Percentiles rank a stretch among this genome's conserved stretches.
Conservation (phyloP, 37 sponge, comb jelly and placozoan genomes). For the Mnemiopsis leidyi region DNA sequence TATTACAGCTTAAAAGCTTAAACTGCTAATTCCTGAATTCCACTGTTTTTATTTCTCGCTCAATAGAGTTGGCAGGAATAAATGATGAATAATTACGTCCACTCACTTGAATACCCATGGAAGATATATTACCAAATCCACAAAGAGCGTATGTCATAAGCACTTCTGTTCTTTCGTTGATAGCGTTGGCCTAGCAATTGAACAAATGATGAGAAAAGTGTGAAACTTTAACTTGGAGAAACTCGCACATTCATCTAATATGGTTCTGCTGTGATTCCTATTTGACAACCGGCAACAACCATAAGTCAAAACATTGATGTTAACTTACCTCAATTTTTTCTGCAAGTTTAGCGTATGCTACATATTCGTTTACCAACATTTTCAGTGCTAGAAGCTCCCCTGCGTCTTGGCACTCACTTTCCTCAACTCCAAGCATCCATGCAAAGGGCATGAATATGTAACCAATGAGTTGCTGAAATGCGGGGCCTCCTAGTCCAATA, state of each 20-base stretch:
- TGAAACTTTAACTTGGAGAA: too few relatives aligned
- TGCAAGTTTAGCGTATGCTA: constrained; percentile 43
- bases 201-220: not conserved
- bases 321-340: constrained; percentile 14
- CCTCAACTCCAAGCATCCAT: constrained; percentile 64
- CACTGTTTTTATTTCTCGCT: too few relatives aligned
- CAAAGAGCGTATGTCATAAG: constrained; percentile 65
- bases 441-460: constrained; percentile 67
- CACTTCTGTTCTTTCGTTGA: constrained; percentile 43
- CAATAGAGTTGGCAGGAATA: too few relatives aligned
- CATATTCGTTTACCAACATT: constrained; percentile 52
- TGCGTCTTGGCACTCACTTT: constrained; percentile 28
- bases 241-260: too few relatives aligned
- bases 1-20: too few relatives aligned
- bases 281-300: too few relatives aligned
- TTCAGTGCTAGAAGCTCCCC: constrained; percentile 57
- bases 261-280: too few relatives aligned
- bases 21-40: too few relatives aligned
- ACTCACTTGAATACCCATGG: constrained; percentile 63
- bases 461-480: constrained; percentile 21
- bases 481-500: too few relatives aligned
- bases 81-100: too few relatives aligned
- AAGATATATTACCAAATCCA: constrained; percentile 54
- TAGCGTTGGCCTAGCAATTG: not conserved
- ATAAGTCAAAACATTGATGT: too few relatives aligned